These are phyloP conservation scores for Galerucella calmariensis DNA, from an alignment of 2,888 invertebrate species.

Conservation along the genomic window DNA sequence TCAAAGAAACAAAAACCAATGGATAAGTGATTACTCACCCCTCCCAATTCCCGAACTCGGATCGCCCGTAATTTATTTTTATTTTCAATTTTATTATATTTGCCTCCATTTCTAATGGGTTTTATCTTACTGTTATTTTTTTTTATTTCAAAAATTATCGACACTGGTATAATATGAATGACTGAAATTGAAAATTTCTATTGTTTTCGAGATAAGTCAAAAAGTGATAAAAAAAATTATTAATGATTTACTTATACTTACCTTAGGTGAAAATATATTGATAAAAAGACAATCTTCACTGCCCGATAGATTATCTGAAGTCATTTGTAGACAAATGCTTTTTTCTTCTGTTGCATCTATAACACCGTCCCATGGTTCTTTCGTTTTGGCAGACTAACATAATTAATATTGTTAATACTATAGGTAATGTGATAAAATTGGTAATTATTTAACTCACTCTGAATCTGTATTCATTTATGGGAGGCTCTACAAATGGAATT, in stretches of 20 bases:
- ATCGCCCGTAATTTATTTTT: too few species aligned
- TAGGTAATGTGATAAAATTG: too few species aligned
- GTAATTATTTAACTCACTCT: slow-evolving; percentile 40
- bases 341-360: slow-evolving; percentile 50
- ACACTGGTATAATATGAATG: too few species aligned
- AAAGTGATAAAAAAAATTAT: background rate
- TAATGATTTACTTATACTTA: slow-evolving; percentile 20
- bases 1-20: too few species aligned
- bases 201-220: too few species aligned
- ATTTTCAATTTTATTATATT: too few species aligned
- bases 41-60: too few species aligned
- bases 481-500: slow-evolving; percentile 51
- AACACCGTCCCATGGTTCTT: slow-evolving; percentile 50
- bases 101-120: too few species aligned
- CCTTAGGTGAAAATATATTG: slow-evolving; percentile 52
- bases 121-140: too few species aligned
- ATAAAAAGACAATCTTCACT: slow-evolving; percentile 53
- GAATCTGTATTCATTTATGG: slow-evolving; percentile 48
- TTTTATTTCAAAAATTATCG: too few species aligned
- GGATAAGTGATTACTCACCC: too few species aligned
- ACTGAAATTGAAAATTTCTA: too few species aligned
- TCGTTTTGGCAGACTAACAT: slow-evolving; percentile 46
- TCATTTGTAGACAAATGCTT: slow-evolving; percentile 48
- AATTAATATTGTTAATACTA: background rate
- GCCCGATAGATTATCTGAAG: slow-evolving; percentile 39